These are phyloP conservation scores for Acromyrmex echinatior DNA, from an alignment of 1,140 invertebrate species.

Conservation along the genomic window DNA sequence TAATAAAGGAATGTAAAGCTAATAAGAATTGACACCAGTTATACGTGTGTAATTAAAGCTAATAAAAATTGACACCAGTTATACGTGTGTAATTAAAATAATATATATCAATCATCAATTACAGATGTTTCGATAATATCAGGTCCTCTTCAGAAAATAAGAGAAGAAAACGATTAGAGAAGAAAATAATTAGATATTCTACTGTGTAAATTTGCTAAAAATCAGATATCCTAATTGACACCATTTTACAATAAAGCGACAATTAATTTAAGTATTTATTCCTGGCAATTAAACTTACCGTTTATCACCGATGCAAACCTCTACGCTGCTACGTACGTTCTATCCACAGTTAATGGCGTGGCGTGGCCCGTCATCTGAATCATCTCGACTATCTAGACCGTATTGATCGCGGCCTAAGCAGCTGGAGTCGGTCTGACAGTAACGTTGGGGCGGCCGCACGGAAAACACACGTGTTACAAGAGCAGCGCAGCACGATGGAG, in stretches of 20 bases:
- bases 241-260: background rate
- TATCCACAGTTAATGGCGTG: slow-evolving; percentile 66
- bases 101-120: too few relatives aligned
- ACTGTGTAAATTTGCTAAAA: background rate
- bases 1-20: too few relatives aligned
- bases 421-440: slow-evolving; percentile 81
- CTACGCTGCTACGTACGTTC: background rate
- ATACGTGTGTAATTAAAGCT: too few relatives aligned
- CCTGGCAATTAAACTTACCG: background rate
- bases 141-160: background rate
- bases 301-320: slow-evolving; percentile 20
- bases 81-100: too few relatives aligned
- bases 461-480: slow-evolving; percentile 80
- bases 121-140: too few relatives aligned
- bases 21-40: too few relatives aligned
- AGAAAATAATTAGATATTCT: background rate
- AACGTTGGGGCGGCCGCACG: slow-evolving; percentile 81
- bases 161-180: background rate
- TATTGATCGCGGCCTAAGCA: slow-evolving; percentile 84
- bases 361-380: slow-evolving; percentile 71
- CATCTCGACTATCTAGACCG: slow-evolving; percentile 83
- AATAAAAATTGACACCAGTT: too few relatives aligned
- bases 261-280: slow-evolving; percentile 10
- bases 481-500: slow-evolving; percentile 57
- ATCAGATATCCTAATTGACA: background rate